Percentiles rank a stretch among this genome's conserved stretches.
Evolutionary conservation across 2,888 invertebrate genomes (phyloP).

Genomic region (Sicus ferrugineus): DNA sequence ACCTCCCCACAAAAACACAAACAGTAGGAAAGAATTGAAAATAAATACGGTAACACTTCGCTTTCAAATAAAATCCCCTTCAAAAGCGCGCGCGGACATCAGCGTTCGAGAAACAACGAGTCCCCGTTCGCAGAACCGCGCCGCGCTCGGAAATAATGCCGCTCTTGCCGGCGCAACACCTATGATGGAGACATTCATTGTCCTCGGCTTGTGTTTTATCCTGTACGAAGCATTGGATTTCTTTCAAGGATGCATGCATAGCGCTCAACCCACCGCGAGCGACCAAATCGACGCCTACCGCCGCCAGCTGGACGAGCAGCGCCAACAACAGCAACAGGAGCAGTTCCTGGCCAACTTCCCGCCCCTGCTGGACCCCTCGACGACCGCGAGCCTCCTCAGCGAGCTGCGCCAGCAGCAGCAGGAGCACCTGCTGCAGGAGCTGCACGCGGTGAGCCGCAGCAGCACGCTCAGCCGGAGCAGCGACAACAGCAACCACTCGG

Average conservation of each 20-base stretch:
- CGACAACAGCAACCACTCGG: slow-evolving; percentile 15
- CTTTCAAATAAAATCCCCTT: background rate
- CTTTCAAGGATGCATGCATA: slow-evolving; percentile 67
- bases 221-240: slow-evolving; percentile 74
- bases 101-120: background rate
- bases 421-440: slow-evolving; percentile 18
- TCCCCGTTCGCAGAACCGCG: background rate
- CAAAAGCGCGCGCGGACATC: background rate
- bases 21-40: slow-evolving; percentile 11
- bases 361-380: slow-evolving; percentile 51
- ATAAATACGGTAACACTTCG: slow-evolving; percentile 14
- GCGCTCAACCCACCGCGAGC: slow-evolving; percentile 58
- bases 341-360: slow-evolving; percentile 58
- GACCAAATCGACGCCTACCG: slow-evolving; percentile 63
- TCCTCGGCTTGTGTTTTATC: slow-evolving; percentile 73
- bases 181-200: slow-evolving; percentile 74
- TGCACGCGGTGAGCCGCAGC: slow-evolving; percentile 28
- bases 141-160: slow-evolving; percentile 21
- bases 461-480: slow-evolving; percentile 37
- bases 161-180: slow-evolving; percentile 43
- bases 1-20: slow-evolving; percentile 10
- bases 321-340: slow-evolving; percentile 63
- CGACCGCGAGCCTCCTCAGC: slow-evolving; percentile 57
- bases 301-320: slow-evolving; percentile 62
- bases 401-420: slow-evolving; percentile 50